Evolutionary conservation across 2,113 vertebrate genomes (phyloP).

Genomic region (Oncorhynchus masou): DNA sequence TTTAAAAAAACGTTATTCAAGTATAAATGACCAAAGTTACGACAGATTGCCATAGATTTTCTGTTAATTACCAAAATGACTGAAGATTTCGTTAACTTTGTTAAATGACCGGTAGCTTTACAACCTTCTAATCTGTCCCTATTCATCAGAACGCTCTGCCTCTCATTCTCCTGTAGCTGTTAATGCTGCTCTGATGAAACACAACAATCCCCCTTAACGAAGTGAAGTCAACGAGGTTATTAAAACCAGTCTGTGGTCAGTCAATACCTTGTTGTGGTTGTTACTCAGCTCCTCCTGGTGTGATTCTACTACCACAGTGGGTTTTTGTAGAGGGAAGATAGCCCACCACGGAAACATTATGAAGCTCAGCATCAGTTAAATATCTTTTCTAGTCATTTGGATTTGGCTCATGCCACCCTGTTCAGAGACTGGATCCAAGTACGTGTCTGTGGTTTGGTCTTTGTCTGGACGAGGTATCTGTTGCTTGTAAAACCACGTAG

Average conservation of each 20-base stretch:
- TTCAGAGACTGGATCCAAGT: background rate
- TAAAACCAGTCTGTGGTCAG: background rate
- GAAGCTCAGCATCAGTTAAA: background rate
- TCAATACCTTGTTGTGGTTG: background rate
- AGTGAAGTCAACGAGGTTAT: background rate
- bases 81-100: too few relatives aligned
- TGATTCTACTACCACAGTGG: background rate
- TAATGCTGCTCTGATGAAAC: conserved; percentile 1
- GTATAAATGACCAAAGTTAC: too few relatives aligned
- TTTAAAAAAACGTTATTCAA: too few relatives aligned
- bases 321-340: background rate
- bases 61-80: too few relatives aligned
- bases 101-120: too few relatives aligned
- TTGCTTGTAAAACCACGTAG: background rate
- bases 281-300: background rate
- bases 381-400: background rate
- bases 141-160: background rate
- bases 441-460: background rate
- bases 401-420: background rate
- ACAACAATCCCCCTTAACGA: background rate
- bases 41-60: too few relatives aligned
- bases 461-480: background rate
- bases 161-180: background rate
- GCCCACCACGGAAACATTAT: background rate
- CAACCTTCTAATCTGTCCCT: conserved; percentile 17